Base-by-base conservation (phyloP, 2,797 vertebrate genomes). In the Silurus aristotelis region DNA sequence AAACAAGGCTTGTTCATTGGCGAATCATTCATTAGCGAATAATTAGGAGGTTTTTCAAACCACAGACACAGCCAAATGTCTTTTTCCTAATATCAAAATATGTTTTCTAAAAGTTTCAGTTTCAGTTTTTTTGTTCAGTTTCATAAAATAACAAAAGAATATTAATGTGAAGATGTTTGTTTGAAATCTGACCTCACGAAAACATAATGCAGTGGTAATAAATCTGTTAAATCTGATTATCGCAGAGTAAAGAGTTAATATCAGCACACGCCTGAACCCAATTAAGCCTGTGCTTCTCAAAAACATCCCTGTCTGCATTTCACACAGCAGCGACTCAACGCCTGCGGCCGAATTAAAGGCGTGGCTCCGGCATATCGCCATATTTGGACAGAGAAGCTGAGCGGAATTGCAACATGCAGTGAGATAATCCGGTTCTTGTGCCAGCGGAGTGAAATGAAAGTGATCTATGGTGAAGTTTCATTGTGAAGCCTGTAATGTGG, bases 241-340 rank as follows among this genome's bases (percentile, higher is more conserved):
- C 38, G 8, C 20, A 13, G 20, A 22, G 25, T 43, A 66, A 25
- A 48, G 61, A 48, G 43, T 46, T 64, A 64, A 80, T 17, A 64
- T 66, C 61, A 66, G 38, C 22, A 80, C 38, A 48, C 19, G 9
- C 46, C n/a, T 55, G n/a, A 52, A 81, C 60, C 25, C 78, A 64
- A 27, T 64, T 27, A 64, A 81, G 20, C 48, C 22, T 8, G 46
- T 61, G 17, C 73, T 80, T 63, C 43, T 70, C 73, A 84, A 58
- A 17, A 55, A 46, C 20, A 80, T 25, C 60, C 22, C 1, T 6
- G 58, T 46, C 77, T 14, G 8, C 22, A 63, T 52, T 17, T 80
- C 61, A 80, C 77, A 19, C 9, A 52, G 43, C 61, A 80, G 78
- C 15, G 14, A 25, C 73, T 58, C 22, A 13, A 66, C 14, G 78